Evolutionary conservation across 2,797 vertebrate genomes (phyloP), one percentile per base, ranked within the genome.

Genomic region (Ispidina lecontei): DNA sequence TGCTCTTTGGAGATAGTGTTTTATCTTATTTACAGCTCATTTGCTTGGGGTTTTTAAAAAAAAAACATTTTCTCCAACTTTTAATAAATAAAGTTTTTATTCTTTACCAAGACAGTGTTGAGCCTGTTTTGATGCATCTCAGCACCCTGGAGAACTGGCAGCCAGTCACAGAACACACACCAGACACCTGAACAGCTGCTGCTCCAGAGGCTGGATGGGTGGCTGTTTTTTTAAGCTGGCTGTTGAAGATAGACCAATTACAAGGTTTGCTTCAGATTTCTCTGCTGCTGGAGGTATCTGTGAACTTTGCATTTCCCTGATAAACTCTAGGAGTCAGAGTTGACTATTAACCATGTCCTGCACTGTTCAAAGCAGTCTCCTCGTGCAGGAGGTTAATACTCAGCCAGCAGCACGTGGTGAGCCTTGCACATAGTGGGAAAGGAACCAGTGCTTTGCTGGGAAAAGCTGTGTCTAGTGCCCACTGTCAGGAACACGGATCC

Each of bases 281-380:
- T 71, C 35, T 1, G 19, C 59, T 68, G 46, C 54, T 26, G 19
- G 49, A 41, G 25, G 2, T 10, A 74, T 49, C 77, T 44, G 3
- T 91, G 91, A 93, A 92, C 95, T 93, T 96, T 88, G 91, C 60
- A 23, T 91, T 71, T 84, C 46, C 39, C 55, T 69, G 87, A 82
- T 89, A 71, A 93, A 77, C 46, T 19, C 6, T 2, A 5, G 43
- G 13, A 13, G 13, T 9, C 22, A 29, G n/a, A 23, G 91, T 93
- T 21, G n/a, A 93, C 65, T 22, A 91, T 95, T 96, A 94, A 93
- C 84, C 12, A 31, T 54, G 29, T 12, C 2, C 35, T 26, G 91
- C 7, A 3, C 63, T 29, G 41, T 70, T 55, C 37, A 16, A 52
- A 76, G 85, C 26, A 14, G 5, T 4, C 14, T 56, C 8, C 0